Evolutionary conservation across 2,113 vertebrate species (phyloP), one percentile per base, ranked within the genome.

Genomic region (Cynoglossus semilaevis): DNA sequence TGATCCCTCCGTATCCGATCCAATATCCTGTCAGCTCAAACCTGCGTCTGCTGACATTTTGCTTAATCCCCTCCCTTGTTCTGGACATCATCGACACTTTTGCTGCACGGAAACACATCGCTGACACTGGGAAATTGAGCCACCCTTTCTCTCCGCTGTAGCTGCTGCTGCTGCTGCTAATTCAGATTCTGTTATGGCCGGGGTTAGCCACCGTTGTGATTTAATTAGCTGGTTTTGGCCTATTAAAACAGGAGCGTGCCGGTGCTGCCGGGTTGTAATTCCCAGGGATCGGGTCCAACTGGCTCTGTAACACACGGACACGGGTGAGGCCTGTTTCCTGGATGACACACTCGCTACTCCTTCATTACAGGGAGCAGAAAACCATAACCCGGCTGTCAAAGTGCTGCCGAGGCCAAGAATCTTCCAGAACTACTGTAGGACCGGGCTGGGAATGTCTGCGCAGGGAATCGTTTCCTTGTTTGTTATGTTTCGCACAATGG

Each of bases 261-360:
- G 35, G 4, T 7, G 45, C 63, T 54, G 17, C 50, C 49, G 80
- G 15, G 51, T 70, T 72, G 83, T 76, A 76, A 58, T 77, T 79
- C 77, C 52, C 67, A 80, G 72, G 72, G 67, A 71, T 22, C 54
- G 65, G 56, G 48, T 85, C 85, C 84, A 86, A 72, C 80, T 85
- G 87, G 82, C 82, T 52, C 8, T 35, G 11, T 36, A 48, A 49
- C 79, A 81, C 59, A 81, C 76, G 70, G 57, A 77, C 70, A 51
- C 61, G 75, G 69, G 72, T 74, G 65, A 70, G 73, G 70, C 65
- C 59, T n/a, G 66, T 70, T 84, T 77, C 73, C 62, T 81, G 70
- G 74, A 88, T 79, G 79, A 81, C 82, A 84, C 75, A 79, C 67
- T 74, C 72, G n/a, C 72, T 67, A 85, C 69, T 74, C 83, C 81